phyloP scores from a whole-genome alignment of 2,113 vertebrate genomes.

The Aptenodytes patagonicus region DNA sequence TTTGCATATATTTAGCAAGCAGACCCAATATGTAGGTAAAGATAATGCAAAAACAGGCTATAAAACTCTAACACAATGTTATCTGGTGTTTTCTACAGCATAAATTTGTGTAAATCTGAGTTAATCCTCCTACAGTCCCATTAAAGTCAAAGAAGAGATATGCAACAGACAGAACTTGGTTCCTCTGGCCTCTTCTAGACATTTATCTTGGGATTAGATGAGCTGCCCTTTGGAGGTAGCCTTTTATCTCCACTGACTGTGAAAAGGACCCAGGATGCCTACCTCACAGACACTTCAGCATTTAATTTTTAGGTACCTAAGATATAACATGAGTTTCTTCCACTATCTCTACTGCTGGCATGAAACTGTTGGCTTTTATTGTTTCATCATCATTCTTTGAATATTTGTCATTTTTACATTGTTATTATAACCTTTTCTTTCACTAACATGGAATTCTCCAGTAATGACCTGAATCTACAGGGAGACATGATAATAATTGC shows the following conservation, averaged over 20 bases:
- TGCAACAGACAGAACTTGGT: not conserved
- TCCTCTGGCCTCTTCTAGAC: not conserved
- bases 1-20: not conserved
- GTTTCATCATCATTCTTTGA: not conserved
- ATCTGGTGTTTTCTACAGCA: not conserved
- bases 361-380: not conserved
- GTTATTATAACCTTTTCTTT: constrained; percentile 4
- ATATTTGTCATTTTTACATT: constrained; percentile 27
- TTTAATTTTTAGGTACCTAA: not conserved
- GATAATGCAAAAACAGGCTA: not conserved
- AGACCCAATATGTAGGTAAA: not conserved
- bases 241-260: not conserved
- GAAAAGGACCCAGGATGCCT: not conserved
- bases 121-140: not conserved
- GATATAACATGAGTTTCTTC: not conserved
- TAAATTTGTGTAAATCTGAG: not conserved
- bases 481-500: not conserved
- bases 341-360: not conserved
- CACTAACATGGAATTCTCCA: not conserved
- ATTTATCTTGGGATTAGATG: not conserved
- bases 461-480: not conserved
- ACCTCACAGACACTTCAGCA: not conserved
- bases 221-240: not conserved
- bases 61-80: not conserved
- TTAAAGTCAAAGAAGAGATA: not conserved